Base-by-base conservation (phyloP, 2,888 invertebrate species). In the Caenorhabditis angaria region DNA sequence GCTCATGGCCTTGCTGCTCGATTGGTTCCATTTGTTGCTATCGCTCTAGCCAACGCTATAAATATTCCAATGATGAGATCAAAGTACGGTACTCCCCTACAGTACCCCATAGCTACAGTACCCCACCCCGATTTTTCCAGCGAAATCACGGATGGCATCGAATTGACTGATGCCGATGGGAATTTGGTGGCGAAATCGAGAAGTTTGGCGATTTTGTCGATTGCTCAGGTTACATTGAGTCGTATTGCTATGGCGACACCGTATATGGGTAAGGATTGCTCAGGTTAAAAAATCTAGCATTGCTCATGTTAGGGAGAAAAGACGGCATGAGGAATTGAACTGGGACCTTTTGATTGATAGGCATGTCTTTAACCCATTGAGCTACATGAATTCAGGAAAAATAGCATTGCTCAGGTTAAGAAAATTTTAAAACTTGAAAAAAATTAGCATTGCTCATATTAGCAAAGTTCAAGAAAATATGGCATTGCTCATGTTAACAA, bases 1-100 rank as follows among this genome's bases (percentile, higher is more conserved):
- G 51, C 91, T 91, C 86, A 92, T 92, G 61, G 92, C 93, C 0
- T 87, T 93, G 68, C 91, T 92, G 94, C 93, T 2, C 91, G 97
- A 28, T 90, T 95, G 87, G 97, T 97, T 20, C 97, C 97, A 0
- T 93, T 97, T 87, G 93, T 92, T 32, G 97, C 97, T 0, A 96
- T 97, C 0, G 94, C 94, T 53, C 93, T 94, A 35, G 96, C 97
- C 48, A 97, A 97, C 90, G 95, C 94, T 88, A 93, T 97, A 87
- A 97, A 97, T 90, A 95, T 97, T 86, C 97, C 97, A 6, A 92
- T 95, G 90, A 97, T 97, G 97, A 91, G 97, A 88, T 75, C 74
- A 51, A 66, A 65, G 76, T 77, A 28, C 61, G 72, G 29, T 4
- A 6, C 12, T 29, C 5, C n/a, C 48, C 41, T 14, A 41, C 41